A percentile compares a stretch with the other conserved stretches of the same genome.
These are phyloP conservation scores for Tenthredo scrophulariae DNA, from an alignment of 2,888 invertebrate species.

Conservation along the genomic window DNA sequence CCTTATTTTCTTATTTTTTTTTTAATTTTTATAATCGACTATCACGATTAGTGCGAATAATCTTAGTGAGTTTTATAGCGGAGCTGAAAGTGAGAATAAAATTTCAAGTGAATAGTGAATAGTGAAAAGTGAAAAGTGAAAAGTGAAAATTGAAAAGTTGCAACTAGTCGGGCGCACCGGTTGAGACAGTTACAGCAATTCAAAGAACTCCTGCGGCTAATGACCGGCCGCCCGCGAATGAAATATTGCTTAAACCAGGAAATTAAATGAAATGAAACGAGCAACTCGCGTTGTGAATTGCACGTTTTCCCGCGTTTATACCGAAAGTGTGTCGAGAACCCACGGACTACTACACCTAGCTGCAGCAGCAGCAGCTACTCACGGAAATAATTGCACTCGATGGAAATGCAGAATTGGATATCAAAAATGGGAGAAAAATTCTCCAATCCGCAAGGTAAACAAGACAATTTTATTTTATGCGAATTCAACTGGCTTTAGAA, in stretches of 20 bases:
- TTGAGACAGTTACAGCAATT: conserved; percentile 23
- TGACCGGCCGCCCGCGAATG: conserved; percentile 59
- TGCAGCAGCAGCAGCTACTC: not conserved
- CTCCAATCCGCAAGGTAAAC: too few species aligned
- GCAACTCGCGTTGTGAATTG: conserved; percentile 67
- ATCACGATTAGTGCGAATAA: not conserved
- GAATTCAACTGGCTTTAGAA: too few species aligned
- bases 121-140: conserved; percentile 20
- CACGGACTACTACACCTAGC: not conserved
- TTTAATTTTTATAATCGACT: not conserved
- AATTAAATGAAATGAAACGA: conserved; percentile 67
- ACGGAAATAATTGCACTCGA: not conserved
- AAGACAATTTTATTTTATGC: too few species aligned
- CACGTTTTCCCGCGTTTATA: conserved; percentile 68
- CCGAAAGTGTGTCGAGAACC: conserved; percentile 46
- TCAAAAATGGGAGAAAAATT: not conserved
- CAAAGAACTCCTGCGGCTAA: conserved; percentile 61
- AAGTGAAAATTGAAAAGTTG: conserved; percentile 27
- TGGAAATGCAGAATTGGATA: not conserved
- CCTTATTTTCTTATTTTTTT: not conserved
- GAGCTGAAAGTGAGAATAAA: not conserved
- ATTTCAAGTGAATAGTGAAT: conserved; percentile 7
- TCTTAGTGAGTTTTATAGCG: not conserved
- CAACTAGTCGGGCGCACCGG: not conserved
- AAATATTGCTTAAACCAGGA: conserved; percentile 74